Evolutionary conservation across 2,113 vertebrate genomes (phyloP).

Genomic region (Equus przewalskii): DNA sequence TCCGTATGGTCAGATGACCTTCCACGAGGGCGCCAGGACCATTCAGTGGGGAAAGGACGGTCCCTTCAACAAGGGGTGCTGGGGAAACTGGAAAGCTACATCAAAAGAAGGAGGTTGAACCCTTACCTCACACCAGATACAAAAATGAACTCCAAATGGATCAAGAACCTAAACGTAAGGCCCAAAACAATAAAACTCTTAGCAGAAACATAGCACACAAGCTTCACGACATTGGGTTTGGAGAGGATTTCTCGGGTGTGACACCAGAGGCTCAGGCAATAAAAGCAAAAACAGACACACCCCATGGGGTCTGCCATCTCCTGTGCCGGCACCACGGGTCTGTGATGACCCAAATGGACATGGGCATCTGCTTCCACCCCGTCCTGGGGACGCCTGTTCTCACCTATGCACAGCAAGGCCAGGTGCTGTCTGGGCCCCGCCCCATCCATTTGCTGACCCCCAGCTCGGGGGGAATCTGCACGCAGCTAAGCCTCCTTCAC

Average conservation of each 20-base stretch:
- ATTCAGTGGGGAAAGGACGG: background rate
- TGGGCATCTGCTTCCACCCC: background rate
- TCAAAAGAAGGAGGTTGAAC: too few species aligned
- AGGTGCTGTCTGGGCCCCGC: background rate
- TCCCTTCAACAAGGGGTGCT: background rate
- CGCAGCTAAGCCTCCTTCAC: background rate
- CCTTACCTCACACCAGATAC: background rate
- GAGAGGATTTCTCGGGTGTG: too few species aligned
- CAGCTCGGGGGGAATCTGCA: background rate
- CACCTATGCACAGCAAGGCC: background rate
- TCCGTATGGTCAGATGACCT: background rate
- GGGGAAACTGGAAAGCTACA: background rate
- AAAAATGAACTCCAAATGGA: background rate
- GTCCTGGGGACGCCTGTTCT: background rate
- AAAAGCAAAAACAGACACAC: background rate
- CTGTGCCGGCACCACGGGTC: rapidly evolving
- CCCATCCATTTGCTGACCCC: background rate
- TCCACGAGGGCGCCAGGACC: background rate
- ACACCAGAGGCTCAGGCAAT: background rate
- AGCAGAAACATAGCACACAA: too few species aligned
- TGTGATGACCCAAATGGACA: background rate
- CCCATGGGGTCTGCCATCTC: background rate
- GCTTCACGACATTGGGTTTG: background rate
- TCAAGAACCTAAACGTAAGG: background rate
- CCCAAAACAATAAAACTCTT: background rate